Evolutionary conservation across 2,888 invertebrate genomes (phyloP).

Genomic region (Hesperia comma): DNA sequence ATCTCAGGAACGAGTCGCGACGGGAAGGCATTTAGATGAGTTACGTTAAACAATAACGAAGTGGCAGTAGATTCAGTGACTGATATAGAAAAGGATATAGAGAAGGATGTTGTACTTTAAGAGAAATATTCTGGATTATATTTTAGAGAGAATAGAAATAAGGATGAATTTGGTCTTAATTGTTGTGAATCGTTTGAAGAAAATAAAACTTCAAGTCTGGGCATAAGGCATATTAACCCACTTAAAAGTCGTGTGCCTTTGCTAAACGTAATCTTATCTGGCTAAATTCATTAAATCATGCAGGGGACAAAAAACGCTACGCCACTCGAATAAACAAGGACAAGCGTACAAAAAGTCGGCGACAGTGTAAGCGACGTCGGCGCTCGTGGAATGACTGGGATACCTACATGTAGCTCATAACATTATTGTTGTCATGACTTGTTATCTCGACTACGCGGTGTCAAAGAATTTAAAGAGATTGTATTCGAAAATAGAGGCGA

Average conservation of each 20-base stretch:
- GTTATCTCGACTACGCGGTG: neutral
- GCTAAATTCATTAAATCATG: neutral
- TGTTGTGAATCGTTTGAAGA: too few relatives aligned
- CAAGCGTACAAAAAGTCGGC: constrained; percentile 12
- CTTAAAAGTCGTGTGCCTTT: neutral
- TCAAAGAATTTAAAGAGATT: neutral
- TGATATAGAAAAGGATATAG: too few relatives aligned
- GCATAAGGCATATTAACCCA: too few relatives aligned
- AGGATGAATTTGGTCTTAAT: too few relatives aligned
- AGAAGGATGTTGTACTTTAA: too few relatives aligned
- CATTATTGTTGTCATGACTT: neutral
- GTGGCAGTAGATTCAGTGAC: neutral
- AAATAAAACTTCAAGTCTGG: too few relatives aligned
- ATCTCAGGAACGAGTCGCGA: neutral
- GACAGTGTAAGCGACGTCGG: constrained; percentile 2
- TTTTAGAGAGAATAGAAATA: too few relatives aligned
- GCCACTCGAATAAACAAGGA: constrained; percentile 5
- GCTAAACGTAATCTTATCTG: neutral
- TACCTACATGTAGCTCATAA: constrained; percentile 5
- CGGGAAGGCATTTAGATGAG: constrained; percentile 4
- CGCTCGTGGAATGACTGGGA: constrained; percentile 5
- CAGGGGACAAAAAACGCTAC: neutral
- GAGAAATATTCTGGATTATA: too few relatives aligned
- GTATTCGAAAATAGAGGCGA: neutral
- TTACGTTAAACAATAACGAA: neutral